Percentiles rank a stretch among this genome's conserved stretches.
These are phyloP conservation scores for Blastobasis lacticolella DNA, from an alignment of 2,888 invertebrate species.

Conservation along the genomic window DNA sequence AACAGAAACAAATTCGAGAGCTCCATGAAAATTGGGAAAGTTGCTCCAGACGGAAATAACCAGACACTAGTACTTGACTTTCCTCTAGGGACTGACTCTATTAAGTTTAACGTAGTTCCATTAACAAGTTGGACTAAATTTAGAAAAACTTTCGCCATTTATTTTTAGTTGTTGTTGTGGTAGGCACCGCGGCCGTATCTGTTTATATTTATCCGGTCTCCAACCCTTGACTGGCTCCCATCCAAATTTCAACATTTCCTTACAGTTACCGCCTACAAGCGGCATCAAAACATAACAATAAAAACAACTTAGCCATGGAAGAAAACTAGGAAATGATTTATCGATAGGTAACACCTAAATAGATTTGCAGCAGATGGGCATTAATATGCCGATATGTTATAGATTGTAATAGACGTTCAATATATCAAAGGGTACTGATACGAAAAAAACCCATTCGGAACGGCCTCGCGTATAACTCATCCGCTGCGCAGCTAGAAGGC, in stretches of 20 bases:
- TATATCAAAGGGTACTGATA: slow-evolving; percentile 44
- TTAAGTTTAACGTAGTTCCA: slow-evolving; percentile 42
- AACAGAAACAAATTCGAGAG: slow-evolving; percentile 28
- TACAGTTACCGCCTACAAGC: slow-evolving; percentile 1
- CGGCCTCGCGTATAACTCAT: slow-evolving; percentile 43
- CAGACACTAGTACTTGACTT: slow-evolving; percentile 60
- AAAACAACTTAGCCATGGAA: neutral
- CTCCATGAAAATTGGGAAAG: slow-evolving; percentile 36
- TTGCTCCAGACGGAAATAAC: slow-evolving; percentile 57
- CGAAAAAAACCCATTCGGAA: slow-evolving; percentile 36
- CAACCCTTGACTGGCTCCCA: slow-evolving; percentile 17
- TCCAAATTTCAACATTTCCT: slow-evolving; percentile 17
- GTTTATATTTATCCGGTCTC: slow-evolving; percentile 12
- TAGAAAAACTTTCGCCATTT: slow-evolving; percentile 11
- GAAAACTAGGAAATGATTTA: slow-evolving; percentile 5
- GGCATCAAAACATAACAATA: slow-evolving; percentile 2
- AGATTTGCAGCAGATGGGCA: slow-evolving; percentile 13
- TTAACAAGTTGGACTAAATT: slow-evolving; percentile 15
- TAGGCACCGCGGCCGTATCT: slow-evolving; percentile 6
- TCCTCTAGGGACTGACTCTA: slow-evolving; percentile 48
- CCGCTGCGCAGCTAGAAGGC: slow-evolving; percentile 29
- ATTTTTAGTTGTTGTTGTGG: slow-evolving; percentile 7
- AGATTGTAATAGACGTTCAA: slow-evolving; percentile 34
- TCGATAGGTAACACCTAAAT: slow-evolving; percentile 9
- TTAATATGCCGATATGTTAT: slow-evolving; percentile 28